Conservation (phyloP, 1,140 invertebrate genomes). For the Sminthurinus signatus region DNA sequence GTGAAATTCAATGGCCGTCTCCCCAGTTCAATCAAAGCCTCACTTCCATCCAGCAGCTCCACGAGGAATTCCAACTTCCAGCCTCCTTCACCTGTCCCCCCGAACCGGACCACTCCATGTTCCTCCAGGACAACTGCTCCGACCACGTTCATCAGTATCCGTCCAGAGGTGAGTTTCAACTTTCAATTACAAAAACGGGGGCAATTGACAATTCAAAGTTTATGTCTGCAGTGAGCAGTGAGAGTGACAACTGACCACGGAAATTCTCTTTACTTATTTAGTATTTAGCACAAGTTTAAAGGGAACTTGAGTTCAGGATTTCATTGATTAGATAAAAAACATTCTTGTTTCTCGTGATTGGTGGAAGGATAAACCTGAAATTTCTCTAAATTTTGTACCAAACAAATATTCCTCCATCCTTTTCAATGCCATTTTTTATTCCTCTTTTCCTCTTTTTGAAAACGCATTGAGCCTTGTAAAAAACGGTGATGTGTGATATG, state of each 20-base stretch:
- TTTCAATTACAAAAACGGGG: background rate
- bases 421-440: too few species aligned
- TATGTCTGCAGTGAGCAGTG: background rate
- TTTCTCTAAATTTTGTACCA: too few species aligned
- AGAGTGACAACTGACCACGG: background rate
- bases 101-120: conserved; percentile 7
- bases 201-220: background rate
- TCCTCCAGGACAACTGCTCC: background rate
- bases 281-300: background rate
- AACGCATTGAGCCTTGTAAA: too few species aligned
- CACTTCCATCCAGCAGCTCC: background rate
- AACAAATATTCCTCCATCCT: too few species aligned
- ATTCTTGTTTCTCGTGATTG: background rate
- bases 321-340: background rate
- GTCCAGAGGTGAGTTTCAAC: background rate
- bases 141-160: conserved; percentile 3
- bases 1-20: conserved; percentile 14
- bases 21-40: background rate
- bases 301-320: background rate
- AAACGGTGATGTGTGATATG: too few species aligned
- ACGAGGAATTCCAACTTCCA: background rate
- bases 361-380: too few species aligned
- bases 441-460: too few species aligned
- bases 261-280: background rate
- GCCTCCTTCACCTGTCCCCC: background rate